Percentiles rank a stretch among this genome's conserved stretches.
phyloP scores from a whole-genome alignment of 23 tunicate genomes.

The Trididemnum nubilum region DNA sequence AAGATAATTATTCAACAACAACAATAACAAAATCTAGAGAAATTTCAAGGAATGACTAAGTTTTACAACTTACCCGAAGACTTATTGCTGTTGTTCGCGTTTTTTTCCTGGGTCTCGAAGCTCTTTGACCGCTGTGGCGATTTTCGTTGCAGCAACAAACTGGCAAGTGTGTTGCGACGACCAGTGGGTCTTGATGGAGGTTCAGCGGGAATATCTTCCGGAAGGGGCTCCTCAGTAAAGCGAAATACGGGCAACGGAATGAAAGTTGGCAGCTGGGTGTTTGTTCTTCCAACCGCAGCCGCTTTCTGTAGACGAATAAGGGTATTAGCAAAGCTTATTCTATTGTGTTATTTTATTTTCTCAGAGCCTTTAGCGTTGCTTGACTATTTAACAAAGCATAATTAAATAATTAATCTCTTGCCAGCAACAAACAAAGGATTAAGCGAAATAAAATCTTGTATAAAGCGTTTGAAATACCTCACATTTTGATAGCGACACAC shows the following conservation, averaged over 20 bases:
- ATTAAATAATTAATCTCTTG: neutral
- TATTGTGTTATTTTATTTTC: too few species aligned
- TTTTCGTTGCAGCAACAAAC: neutral
- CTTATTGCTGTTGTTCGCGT: too few species aligned
- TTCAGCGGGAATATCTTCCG: neutral
- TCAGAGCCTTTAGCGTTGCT: too few species aligned
- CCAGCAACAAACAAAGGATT: neutral
- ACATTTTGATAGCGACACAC: too few species aligned
- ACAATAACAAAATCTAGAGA: too few species aligned
- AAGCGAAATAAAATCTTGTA: neutral
- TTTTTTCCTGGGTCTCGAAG: too few species aligned
- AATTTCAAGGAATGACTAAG: too few species aligned
- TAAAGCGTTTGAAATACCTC: too few species aligned
- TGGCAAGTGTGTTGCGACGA: conserved; percentile 31
- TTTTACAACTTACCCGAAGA: too few species aligned
- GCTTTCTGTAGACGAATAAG: neutral
- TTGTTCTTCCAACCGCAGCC: neutral
- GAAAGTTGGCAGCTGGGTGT: conserved; percentile 21
- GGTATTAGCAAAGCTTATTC: neutral
- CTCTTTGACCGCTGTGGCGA: neutral
- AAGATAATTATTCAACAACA: too few species aligned
- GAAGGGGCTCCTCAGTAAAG: conserved; percentile 4
- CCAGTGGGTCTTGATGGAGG: neutral
- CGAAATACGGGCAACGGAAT: conserved; percentile 41
- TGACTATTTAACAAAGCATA: neutral